Evolutionary conservation across 2,888 invertebrate species (phyloP).

Genomic region (Dynastes tityus): DNA sequence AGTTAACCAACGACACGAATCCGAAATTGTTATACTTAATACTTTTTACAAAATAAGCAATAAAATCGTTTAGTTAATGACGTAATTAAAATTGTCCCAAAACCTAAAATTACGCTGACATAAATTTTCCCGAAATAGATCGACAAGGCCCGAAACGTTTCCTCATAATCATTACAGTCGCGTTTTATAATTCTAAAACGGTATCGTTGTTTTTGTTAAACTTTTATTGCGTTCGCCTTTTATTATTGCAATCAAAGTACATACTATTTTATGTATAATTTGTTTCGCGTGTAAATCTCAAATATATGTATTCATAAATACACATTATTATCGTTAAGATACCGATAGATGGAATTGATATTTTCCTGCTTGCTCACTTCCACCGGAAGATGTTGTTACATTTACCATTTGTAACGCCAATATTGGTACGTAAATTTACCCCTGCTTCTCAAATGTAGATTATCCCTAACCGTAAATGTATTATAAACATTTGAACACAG

Average conservation of each 20-base stretch:
- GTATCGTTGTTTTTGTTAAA: constrained; percentile 9
- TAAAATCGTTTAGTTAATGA: constrained; percentile 37
- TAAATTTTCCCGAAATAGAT: constrained; percentile 42
- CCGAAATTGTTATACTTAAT: neutral
- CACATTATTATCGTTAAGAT: no score
- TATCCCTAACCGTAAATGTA: no score
- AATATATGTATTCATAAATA: no score
- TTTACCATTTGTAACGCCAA: no score
- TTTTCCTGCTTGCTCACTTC: no score
- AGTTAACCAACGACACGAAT: no score
- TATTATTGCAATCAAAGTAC: neutral
- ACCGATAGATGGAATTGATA: no score
- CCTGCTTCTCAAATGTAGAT: no score
- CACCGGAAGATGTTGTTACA: no score
- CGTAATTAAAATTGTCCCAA: constrained; percentile 36
- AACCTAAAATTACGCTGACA: constrained; percentile 32
- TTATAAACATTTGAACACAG: no score
- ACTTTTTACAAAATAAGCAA: constrained; percentile 15
- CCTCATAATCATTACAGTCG: constrained; percentile 26
- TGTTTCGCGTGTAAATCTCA: no score
- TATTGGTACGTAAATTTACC: no score
- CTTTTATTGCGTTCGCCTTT: constrained; percentile 25
- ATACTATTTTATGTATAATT: neutral
- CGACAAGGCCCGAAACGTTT: neutral
- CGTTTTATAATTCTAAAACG: constrained; percentile 40